Conservation (phyloP, 2,888 invertebrate species). For the Micoletzkya japonica region DNA sequence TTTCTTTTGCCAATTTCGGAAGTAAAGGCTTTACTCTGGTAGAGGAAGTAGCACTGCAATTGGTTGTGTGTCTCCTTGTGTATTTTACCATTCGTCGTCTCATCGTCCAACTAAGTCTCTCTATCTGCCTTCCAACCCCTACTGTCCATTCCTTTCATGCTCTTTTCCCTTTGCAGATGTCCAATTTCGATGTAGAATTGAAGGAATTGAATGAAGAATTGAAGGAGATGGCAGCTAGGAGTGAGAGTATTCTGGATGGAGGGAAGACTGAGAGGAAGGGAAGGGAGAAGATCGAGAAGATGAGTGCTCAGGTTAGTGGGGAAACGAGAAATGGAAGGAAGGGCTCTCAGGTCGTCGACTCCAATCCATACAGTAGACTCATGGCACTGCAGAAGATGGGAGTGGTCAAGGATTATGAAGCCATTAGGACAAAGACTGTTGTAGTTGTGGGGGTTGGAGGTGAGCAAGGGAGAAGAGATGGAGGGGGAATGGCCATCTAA, state of each 20-base stretch:
- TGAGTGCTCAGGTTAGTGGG: conserved; percentile 73
- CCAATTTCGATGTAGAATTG: too few species aligned
- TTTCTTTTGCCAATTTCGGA: too few species aligned
- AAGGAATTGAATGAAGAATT: conserved; percentile 14
- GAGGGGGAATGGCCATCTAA: too few species aligned
- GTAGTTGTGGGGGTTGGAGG: conserved; percentile 94
- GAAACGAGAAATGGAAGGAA: background rate
- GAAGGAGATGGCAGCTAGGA: background rate
- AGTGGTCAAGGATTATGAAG: conserved; percentile 95
- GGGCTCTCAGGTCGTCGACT: conserved; percentile 71
- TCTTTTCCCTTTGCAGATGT: too few species aligned
- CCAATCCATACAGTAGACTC: conserved; percentile 92
- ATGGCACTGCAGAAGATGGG: conserved; percentile 99
- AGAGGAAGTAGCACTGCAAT: too few species aligned
- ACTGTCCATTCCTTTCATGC: too few species aligned
- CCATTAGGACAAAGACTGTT: conserved; percentile 80
- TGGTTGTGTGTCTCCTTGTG: too few species aligned
- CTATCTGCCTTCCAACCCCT: too few species aligned
- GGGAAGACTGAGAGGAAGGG: too few species aligned
- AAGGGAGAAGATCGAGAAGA: conserved; percentile 66
- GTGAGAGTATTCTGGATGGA: conserved; percentile 22
- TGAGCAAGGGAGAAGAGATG: background rate
- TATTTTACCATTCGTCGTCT: too few species aligned
- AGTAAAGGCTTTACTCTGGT: too few species aligned
- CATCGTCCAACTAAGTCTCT: too few species aligned